These are phyloP conservation scores for Enteromius treurensis DNA, from an alignment of 2,797 vertebrate species.

Conservation along the genomic window DNA sequence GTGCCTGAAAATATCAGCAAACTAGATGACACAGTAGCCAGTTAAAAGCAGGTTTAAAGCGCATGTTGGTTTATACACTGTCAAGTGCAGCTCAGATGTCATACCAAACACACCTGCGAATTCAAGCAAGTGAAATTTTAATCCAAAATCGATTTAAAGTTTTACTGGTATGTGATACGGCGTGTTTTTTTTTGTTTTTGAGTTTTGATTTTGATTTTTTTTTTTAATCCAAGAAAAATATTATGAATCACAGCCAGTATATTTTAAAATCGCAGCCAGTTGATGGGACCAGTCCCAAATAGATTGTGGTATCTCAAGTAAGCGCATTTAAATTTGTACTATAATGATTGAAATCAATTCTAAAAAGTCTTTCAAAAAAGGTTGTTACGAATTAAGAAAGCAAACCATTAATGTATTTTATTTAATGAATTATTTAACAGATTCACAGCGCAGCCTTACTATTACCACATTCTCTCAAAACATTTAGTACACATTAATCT, in stretches of 20 bases:
- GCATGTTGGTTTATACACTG: slow-evolving; percentile 1
- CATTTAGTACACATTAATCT: background rate
- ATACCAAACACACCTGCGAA: slow-evolving; percentile 16
- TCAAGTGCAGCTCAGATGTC: background rate
- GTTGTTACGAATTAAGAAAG: background rate
- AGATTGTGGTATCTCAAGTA: background rate
- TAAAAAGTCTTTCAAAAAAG: background rate
- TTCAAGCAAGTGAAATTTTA: slow-evolving; percentile 38
- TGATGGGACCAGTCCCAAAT: background rate
- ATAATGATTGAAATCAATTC: background rate
- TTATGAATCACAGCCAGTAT: slow-evolving; percentile 6
- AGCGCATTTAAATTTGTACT: background rate
- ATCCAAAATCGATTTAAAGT: background rate
- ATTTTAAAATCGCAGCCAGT: slow-evolving; percentile 4
- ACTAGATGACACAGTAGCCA: slow-evolving; percentile 62
- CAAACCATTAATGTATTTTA: background rate
- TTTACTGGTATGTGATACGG: background rate
- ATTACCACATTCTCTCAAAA: background rate
- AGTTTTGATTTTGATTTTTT: no score
- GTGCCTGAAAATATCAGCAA: slow-evolving; percentile 67
- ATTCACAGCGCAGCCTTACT: background rate
- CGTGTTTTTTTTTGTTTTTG: background rate
- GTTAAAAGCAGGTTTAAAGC: slow-evolving; percentile 40
- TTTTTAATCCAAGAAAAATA: background rate
- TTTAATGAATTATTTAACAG: background rate